Conservation (phyloP, 1,140 invertebrate species). For the Zelostemma sp. region DNA sequence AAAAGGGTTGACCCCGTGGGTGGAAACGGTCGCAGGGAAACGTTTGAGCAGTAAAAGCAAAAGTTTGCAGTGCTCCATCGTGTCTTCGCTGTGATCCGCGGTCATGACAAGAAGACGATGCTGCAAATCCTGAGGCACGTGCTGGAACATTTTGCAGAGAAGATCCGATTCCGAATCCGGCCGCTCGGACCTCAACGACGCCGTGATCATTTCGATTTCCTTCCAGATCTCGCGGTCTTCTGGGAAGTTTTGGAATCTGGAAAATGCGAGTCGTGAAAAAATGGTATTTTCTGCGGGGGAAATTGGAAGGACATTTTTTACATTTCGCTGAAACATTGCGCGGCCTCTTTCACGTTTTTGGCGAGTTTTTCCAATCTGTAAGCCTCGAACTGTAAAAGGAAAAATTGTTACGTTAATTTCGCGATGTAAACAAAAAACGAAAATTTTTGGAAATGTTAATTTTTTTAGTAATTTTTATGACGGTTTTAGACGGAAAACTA, state of each 20-base stretch:
- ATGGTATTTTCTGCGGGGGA: background rate
- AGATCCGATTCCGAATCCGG: constrained; percentile 71
- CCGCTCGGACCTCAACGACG: constrained; percentile 76
- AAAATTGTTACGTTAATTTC: constrained; percentile 1
- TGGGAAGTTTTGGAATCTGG: constrained; percentile 75
- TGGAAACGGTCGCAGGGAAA: constrained; percentile 83
- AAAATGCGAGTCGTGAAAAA: constrained; percentile 12
- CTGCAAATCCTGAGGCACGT: constrained; percentile 79
- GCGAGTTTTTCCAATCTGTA: constrained; percentile 85
- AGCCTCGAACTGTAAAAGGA: constrained; percentile 78
- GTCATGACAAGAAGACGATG: constrained; percentile 82
- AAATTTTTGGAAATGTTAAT: constrained; percentile 11
- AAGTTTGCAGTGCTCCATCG: constrained; percentile 87
- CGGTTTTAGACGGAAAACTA: constrained; percentile 33
- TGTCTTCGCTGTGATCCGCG: constrained; percentile 88
- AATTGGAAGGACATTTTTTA: constrained; percentile 45
- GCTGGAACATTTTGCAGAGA: constrained; percentile 77
- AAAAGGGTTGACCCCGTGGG: constrained; percentile 77
- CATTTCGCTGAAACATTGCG: constrained; percentile 83
- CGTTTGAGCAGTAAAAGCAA: constrained; percentile 82
- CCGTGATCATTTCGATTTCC: constrained; percentile 84
- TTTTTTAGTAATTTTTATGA: background rate
- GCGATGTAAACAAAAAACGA: background rate
- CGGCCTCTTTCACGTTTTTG: constrained; percentile 84
- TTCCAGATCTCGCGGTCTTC: constrained; percentile 78